Percentiles rank a stretch among this genome's conserved stretches.
phyloP scores from a whole-genome alignment of 1,140 invertebrate genomes.

The Notospermus geniculatus region DNA sequence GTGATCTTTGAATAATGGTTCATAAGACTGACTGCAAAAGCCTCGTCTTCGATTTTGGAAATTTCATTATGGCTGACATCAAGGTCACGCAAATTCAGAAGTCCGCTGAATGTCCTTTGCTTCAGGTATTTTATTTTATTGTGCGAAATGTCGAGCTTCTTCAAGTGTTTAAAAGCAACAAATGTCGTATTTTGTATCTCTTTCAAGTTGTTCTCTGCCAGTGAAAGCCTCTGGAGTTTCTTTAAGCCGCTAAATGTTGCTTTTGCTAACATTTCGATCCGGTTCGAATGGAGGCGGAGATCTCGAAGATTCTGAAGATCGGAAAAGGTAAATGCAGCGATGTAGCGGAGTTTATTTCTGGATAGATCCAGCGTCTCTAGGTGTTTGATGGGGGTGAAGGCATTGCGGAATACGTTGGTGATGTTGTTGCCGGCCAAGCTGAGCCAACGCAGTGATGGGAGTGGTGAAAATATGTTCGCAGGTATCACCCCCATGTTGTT shows the following conservation, averaged over 20 bases:
- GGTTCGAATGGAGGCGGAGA: not conserved
- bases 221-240: conserved; percentile 13
- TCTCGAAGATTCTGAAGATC: not conserved
- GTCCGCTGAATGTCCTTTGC: conserved; percentile 24
- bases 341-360: conserved; percentile 15
- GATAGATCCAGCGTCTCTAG: conserved; percentile 21
- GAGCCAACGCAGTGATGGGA: conserved; percentile 15
- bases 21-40: conserved; percentile 24
- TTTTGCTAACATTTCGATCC: not conserved
- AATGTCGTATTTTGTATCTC: conserved; percentile 21
- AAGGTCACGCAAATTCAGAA: conserved; percentile 21
- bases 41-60: conserved; percentile 24
- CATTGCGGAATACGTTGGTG: conserved; percentile 17
- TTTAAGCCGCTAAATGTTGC: conserved; percentile 15
- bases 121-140: conserved; percentile 24
- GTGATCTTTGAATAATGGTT: conserved; percentile 28
- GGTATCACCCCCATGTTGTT: conserved; percentile 22
- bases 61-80: conserved; percentile 27
- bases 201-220: conserved; percentile 25
- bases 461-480: conserved; percentile 17
- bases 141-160: conserved; percentile 24
- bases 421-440: conserved; percentile 22
- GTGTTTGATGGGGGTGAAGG: conserved; percentile 12
- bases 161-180: conserved; percentile 11
- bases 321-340: conserved; percentile 4